Base-by-base conservation (phyloP, 2,113 vertebrate species). In the Ophthalmolycus amberensis region DNA sequence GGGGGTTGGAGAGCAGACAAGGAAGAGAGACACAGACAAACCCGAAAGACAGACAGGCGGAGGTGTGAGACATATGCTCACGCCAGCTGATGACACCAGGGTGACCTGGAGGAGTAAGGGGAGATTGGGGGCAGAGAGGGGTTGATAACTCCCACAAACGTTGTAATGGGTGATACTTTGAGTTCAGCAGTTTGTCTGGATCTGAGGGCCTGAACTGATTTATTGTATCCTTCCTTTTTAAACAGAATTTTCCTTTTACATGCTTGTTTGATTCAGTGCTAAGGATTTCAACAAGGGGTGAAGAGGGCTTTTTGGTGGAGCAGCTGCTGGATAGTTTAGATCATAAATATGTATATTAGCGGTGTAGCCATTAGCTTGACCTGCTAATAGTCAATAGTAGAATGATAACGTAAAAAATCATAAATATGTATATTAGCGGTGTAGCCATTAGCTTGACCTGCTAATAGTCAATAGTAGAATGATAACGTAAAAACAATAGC, bases 51-150 rank as follows among this genome's bases (percentile, higher is more conserved):
- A 52, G 73, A 79, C 77, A 82, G 71, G 87, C 50, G 32, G 88
- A 80, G 62, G 86, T 92, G 87, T 91, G 62, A 85, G 92, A 92
- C 92, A 92, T 88, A 94, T 92, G 93, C 89, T 91, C 77, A 20
- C 71, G 66, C 86, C 88, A 93, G 91, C 91, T 92, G 92, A 92
- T 14, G 85, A 90, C 91, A 92, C 83, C 58, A 4, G 71, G 68
- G 77, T 92, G 90, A 93, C 91, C 87, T 50, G 73, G 58, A 90
- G 85, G 76, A 86, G 88, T 90, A 89, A 90, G 83, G 58, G 88
- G 83, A 88, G 92, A 85, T 70, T n/a, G 71, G 89, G 90, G 90
- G 85, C 74, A 86, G 73, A 87, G 34, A 71, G 74, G 82, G 76
- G 82, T 83, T 83, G 85, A 88, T 90, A 88, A 91, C 89, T 92